phyloP scores from a whole-genome alignment of 2,888 invertebrate species.

The Bimastos eiseni region DNA sequence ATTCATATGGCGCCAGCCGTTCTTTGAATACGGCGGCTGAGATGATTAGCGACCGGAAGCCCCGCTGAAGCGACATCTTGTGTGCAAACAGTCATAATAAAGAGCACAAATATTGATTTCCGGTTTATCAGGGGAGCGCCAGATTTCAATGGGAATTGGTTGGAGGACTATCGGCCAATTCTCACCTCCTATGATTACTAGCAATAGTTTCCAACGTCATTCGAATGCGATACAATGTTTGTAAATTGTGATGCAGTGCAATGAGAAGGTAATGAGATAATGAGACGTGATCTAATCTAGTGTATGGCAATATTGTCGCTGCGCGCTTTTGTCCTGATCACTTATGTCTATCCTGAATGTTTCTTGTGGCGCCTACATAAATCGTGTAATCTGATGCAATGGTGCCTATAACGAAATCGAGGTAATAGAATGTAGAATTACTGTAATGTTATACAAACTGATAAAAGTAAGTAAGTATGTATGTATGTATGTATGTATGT shows the following conservation, averaged over 20 bases:
- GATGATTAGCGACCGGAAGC: neutral
- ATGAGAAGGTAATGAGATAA: neutral
- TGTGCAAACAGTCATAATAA: conserved; percentile 13
- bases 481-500: no score
- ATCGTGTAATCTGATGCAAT: neutral
- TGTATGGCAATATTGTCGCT: neutral
- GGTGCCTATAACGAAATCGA: no score
- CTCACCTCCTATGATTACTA: neutral
- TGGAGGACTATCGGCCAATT: neutral
- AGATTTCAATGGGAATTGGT: neutral
- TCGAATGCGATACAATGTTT: neutral
- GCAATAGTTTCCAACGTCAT: neutral
- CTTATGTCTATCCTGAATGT: no score
- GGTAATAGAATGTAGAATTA: no score
- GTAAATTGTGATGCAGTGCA: neutral
- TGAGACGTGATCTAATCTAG: neutral
- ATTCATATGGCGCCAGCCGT: neutral
- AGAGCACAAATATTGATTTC: conserved; percentile 13
- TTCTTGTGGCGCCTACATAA: no score
- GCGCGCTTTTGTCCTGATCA: no score
- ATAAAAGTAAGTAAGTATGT: no score
- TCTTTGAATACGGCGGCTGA: neutral
- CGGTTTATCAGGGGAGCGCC: neutral
- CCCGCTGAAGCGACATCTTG: neutral
- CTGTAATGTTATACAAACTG: no score